Percentiles rank a stretch among this genome's conserved stretches.
These are phyloP conservation scores for Rhinolophus ferrumequinum DNA, from an alignment of 2,113 vertebrate species.

Conservation along the genomic window DNA sequence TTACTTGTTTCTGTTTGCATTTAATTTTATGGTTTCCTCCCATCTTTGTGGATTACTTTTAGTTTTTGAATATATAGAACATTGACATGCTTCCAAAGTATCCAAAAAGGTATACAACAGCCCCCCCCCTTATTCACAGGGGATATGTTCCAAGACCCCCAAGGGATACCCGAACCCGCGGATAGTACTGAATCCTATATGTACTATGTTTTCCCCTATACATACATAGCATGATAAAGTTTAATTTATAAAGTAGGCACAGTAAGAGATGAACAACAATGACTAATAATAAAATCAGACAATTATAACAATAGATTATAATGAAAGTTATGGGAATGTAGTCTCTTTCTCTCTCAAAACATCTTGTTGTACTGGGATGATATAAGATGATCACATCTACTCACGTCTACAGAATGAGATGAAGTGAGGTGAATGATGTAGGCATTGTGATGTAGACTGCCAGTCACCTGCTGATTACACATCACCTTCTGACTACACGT, in stretches of 20 bases:
- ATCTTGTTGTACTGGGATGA: neutral
- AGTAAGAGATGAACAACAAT: neutral
- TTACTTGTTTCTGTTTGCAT: constrained; percentile 22
- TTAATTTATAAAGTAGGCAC: neutral
- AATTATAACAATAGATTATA: neutral
- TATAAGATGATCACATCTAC: neutral
- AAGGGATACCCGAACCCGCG: neutral
- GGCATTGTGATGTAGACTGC: neutral
- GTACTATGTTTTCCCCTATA: neutral
- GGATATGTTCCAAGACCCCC: neutral
- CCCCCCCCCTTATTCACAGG: neutral
- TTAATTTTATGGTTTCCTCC: neutral
- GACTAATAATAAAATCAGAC: neutral
- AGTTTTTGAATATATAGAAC: neutral
- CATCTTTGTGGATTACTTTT: neutral
- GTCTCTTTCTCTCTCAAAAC: neutral
- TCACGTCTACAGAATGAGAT: neutral
- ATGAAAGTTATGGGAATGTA: neutral
- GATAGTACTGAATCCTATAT: neutral
- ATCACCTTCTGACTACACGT: no score
- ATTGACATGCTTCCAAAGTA: neutral
- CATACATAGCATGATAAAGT: neutral
- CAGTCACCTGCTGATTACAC: neutral
- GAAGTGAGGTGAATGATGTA: neutral
- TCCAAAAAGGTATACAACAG: neutral